A percentile compares a stretch with the other conserved stretches of the same genome.
Conservation (phyloP, 2,888 invertebrate genomes). For the Pterobdella sp. region DNA sequence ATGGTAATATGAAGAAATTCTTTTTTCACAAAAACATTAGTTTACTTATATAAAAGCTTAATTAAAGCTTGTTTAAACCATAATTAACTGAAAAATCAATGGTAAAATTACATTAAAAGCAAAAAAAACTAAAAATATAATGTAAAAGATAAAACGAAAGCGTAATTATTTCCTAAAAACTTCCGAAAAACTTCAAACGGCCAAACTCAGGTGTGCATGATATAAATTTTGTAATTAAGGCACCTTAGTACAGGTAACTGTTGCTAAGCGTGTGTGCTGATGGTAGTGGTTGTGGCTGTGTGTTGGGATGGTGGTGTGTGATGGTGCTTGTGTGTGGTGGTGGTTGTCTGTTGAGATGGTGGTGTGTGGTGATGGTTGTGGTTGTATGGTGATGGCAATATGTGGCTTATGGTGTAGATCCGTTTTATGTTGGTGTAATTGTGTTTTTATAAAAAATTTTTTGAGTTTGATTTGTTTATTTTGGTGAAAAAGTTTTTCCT, state of each 20-base stretch:
- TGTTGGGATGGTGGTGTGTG: not conserved
- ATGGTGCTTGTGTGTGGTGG: not conserved
- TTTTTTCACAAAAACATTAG: too few species aligned
- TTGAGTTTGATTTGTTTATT: too few species aligned
- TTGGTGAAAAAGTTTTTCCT: too few species aligned
- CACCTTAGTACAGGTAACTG: conserved; percentile 7
- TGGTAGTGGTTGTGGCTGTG: too few species aligned
- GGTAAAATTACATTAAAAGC: not conserved
- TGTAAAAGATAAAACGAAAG: not conserved
- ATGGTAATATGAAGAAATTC: too few species aligned
- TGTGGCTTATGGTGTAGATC: not conserved
- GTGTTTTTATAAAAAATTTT: too few species aligned
- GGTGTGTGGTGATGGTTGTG: conserved; percentile 8
- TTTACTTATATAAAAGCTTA: too few species aligned
- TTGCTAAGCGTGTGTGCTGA: too few species aligned
- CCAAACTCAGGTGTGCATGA: conserved; percentile 7
- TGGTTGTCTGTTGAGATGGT: not conserved
- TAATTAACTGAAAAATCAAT: not conserved
- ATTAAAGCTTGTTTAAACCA: too few species aligned
- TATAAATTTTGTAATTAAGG: conserved; percentile 10
- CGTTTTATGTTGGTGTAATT: too few species aligned
- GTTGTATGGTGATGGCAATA: not conserved
- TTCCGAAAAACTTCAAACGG: conserved; percentile 7
- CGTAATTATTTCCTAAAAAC: conserved; percentile 9
- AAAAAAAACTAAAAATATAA: not conserved